Evolutionary conservation across 2,888 invertebrate genomes (phyloP).

Genomic region (Phrixothrix hirtus): DNA sequence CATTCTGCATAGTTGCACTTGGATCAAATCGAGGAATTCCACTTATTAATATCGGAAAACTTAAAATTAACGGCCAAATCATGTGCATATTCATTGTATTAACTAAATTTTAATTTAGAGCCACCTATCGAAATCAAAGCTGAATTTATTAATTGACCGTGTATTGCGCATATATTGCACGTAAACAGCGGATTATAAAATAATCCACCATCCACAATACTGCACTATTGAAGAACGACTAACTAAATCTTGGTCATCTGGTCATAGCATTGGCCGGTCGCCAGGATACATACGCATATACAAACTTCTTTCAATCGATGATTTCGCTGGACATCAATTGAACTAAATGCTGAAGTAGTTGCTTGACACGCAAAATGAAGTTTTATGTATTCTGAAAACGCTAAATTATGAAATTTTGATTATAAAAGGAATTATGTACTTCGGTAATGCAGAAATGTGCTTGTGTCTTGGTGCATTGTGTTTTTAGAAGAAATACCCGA

Average conservation of each 20-base stretch:
- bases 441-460: no score
- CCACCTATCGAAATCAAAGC: no score
- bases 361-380: slow-evolving; percentile 8
- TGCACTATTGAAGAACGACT: slow-evolving; percentile 22
- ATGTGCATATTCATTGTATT: no score
- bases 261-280: slow-evolving; percentile 46
- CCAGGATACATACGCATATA: slow-evolving; percentile 48
- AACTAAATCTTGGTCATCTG: slow-evolving; percentile 43
- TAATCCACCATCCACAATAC: no score
- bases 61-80: no score
- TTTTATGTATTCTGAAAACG: neutral
- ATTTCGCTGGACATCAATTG: slow-evolving; percentile 24
- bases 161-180: no score
- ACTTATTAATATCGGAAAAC: no score
- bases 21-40: slow-evolving; percentile 76
- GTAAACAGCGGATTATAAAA: no score
- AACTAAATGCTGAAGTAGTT: slow-evolving; percentile 12
- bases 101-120: slow-evolving; percentile 43
- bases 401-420: neutral
- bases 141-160: no score
- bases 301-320: slow-evolving; percentile 43
- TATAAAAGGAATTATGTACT: neutral
- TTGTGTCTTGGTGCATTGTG: neutral
- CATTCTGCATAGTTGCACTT: slow-evolving; percentile 79
- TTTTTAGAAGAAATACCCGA: no score